Conservation (phyloP, 2,888 invertebrate genomes). For the Incurvaria masculella region DNA sequence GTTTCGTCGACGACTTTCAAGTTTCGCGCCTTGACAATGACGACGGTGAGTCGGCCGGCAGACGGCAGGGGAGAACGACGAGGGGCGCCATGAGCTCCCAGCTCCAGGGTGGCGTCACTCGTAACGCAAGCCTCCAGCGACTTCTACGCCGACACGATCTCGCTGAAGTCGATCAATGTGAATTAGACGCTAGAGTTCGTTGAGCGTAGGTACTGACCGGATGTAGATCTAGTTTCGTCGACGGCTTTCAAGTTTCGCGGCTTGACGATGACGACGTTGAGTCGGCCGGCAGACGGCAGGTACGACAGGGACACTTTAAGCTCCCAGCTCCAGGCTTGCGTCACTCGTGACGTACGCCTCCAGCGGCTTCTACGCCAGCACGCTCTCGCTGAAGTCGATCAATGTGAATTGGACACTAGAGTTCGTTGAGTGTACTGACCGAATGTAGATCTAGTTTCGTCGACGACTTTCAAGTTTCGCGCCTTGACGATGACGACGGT, state of each 20-base stretch:
- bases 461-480: conserved; percentile 40
- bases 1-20: conserved; percentile 37
- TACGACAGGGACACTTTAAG: too few relatives aligned
- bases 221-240: too few relatives aligned
- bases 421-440: conserved; percentile 16
- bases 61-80: conserved; percentile 52
- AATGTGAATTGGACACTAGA: too few relatives aligned
- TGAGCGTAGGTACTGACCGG: conserved; percentile 59
- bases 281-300: too few relatives aligned
- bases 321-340: too few relatives aligned
- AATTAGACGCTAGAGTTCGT: too few relatives aligned
- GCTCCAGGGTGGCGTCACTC: conserved; percentile 26
- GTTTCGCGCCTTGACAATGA: conserved; percentile 54
- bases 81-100: conserved; percentile 56
- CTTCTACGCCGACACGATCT: conserved; percentile 55
- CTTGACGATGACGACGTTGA: conserved; percentile 60
- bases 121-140: conserved; percentile 48
- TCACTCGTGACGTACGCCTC: too few relatives aligned
- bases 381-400: too few relatives aligned
- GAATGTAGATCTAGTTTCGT: conserved; percentile 37
- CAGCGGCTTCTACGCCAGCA: too few relatives aligned
- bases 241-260: too few relatives aligned
- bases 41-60: conserved; percentile 57
- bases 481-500: conserved; percentile 59
- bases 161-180: conserved; percentile 55